These are phyloP conservation scores for Addax nasomaculatus DNA, from an alignment of 2,113 vertebrate genomes.

Conservation along the genomic window DNA sequence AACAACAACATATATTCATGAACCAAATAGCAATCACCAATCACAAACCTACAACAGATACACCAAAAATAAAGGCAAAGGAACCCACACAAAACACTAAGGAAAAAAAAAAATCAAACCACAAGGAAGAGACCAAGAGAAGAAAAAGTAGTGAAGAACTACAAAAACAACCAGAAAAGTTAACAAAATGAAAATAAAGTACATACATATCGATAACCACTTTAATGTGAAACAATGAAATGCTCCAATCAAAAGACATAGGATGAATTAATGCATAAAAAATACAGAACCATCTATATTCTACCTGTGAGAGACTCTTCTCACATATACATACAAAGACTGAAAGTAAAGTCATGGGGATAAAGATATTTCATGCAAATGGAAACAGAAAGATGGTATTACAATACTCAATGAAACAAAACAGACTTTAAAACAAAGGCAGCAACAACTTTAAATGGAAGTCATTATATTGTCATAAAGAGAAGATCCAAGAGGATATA, in stretches of 20 bases:
- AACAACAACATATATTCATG: not conserved
- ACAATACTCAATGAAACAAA: not conserved
- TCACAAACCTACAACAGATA: not conserved
- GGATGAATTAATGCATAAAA: not conserved
- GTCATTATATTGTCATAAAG: not conserved
- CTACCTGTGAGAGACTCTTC: not conserved
- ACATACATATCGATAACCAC: not conserved
- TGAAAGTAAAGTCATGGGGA: not conserved
- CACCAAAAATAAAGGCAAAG: not conserved
- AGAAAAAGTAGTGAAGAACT: not conserved
- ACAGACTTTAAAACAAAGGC: not conserved
- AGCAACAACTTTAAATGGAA: not conserved
- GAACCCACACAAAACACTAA: not conserved
- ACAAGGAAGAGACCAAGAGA: not conserved
- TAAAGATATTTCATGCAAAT: not conserved
- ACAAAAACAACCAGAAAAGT: not conserved
- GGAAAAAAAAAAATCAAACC: not conserved
- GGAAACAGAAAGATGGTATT: not conserved
- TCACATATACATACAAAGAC: not conserved
- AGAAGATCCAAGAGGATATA: not conserved
- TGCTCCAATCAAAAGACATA: not conserved
- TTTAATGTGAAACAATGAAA: not conserved
- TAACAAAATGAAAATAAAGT: not conserved
- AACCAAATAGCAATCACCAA: not conserved
- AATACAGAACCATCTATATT: not conserved